Evolutionary conservation across 2,888 invertebrate genomes (phyloP).

Genomic region (Yponomeuta sedellus): DNA sequence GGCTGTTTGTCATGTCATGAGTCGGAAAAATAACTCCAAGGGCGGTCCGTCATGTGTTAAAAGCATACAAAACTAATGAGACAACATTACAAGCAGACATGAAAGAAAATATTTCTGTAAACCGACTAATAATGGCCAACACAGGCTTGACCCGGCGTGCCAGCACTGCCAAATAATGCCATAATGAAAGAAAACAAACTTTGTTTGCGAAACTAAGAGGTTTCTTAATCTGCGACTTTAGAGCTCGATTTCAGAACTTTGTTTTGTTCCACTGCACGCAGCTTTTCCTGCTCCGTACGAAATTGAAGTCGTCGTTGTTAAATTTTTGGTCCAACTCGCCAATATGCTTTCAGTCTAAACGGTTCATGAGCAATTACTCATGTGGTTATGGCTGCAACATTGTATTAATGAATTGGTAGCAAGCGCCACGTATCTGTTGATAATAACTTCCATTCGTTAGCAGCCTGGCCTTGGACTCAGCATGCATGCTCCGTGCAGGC

Average conservation of each 20-base stretch:
- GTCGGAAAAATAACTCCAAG: neutral
- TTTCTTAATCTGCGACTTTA: too few relatives aligned
- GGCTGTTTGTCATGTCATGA: neutral
- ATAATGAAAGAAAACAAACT: too few relatives aligned
- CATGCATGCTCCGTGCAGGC: conserved; percentile 37
- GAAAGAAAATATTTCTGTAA: conserved; percentile 19
- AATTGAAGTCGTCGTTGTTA: too few relatives aligned
- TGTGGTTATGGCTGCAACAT: neutral
- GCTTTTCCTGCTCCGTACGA: too few relatives aligned
- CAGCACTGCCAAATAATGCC: too few relatives aligned
- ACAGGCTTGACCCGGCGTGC: neutral
- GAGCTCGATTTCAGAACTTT: too few relatives aligned
- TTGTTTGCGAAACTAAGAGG: too few relatives aligned
- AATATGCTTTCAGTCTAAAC: too few relatives aligned
- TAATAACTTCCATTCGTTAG: conserved; percentile 1
- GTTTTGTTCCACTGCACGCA: too few relatives aligned
- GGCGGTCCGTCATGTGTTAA: neutral
- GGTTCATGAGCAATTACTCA: neutral
- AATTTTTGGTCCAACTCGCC: too few relatives aligned
- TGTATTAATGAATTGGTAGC: conserved; percentile 5
- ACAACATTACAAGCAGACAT: conserved; percentile 23
- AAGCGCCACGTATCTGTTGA: neutral
- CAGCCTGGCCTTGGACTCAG: conserved; percentile 55
- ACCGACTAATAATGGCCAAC: conserved; percentile 16
- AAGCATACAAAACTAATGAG: conserved; percentile 19